These are phyloP conservation scores for Tragelaphus imberbis DNA, from an alignment of 2,113 vertebrate species.

Conservation along the genomic window DNA sequence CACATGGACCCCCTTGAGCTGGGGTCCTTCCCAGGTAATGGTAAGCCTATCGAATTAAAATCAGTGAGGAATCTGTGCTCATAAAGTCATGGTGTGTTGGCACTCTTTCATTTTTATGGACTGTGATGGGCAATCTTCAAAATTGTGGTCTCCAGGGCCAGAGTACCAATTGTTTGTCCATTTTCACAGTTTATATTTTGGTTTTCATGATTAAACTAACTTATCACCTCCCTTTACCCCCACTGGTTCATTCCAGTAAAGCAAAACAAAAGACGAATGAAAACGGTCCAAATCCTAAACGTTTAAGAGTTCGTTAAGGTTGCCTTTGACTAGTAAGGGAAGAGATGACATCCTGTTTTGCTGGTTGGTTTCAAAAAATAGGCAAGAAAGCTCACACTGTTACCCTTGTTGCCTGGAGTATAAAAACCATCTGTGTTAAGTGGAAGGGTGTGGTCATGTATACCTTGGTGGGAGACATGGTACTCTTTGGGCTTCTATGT, in stretches of 20 bases:
- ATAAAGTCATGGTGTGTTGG: rapidly evolving
- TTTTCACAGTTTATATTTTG: not conserved
- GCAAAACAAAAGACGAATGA: not conserved
- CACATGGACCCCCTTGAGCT: not conserved
- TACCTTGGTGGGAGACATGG: no score
- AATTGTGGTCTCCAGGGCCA: not conserved
- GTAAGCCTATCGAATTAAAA: not conserved
- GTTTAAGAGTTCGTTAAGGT: not conserved
- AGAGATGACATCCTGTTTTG: not conserved
- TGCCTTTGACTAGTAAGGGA: not conserved
- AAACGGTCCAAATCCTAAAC: not conserved
- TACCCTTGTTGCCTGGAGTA: not conserved
- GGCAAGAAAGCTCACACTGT: not conserved
- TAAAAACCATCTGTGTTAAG: not conserved
- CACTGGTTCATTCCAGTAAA: not conserved
- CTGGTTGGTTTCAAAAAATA: not conserved
- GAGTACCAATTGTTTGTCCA: not conserved
- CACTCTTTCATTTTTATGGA: rapidly evolving
- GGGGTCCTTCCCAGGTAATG: not conserved
- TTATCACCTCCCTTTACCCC: not conserved
- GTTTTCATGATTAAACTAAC: not conserved
- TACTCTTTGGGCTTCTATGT: not conserved
- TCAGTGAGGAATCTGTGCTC: not conserved
- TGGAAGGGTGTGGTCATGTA: not conserved
- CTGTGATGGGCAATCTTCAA: rapidly evolving